Base-by-base conservation (phyloP, 2,888 invertebrate genomes). In the Acrobasis consociella region DNA sequence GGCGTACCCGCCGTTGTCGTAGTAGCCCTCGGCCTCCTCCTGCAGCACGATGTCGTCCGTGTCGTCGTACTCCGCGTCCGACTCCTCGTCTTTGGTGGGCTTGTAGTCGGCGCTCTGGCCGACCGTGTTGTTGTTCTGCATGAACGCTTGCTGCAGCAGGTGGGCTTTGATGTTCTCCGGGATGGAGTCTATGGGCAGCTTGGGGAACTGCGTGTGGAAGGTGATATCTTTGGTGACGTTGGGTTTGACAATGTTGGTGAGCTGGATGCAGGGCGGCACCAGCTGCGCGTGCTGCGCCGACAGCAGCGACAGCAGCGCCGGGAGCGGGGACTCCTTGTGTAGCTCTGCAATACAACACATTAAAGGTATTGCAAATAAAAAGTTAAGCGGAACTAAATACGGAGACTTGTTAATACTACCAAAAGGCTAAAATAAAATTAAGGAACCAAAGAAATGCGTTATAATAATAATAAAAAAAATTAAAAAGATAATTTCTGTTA, bases 381-480 rank as follows among this genome's bases (percentile, higher is more conserved):
- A 82, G 72, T 81, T 72, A 86, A 88, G 89, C 90, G 83, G 76
- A 74, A 77, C 86, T 94, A 93, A 86, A 71, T 75, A 84, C 85
- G 80, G 76, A 83, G 73, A 91, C 88, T 76, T 72, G 94, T 87
- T 93, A 94, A 86, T 94, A 90, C 88, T 94, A 91, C 75, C 93
- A 80, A 78, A 46, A 90, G 88, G 91, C 90, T 89, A 87, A 87
- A 83, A 85, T 89, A 86, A 88, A 87, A 91, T 91, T 89, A 91
- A 92, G 92, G 92, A 91, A 92, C 92, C 92, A 92, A 92, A 91
- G 92, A 92, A 92, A 92, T 92, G 92, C 92, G 92, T 92, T 91
- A 91, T 85, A 83, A 85, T 87, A 85, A 85, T 82, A 83, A 83
- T 78, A 77, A 78, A 71, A 80, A 75, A 78, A 77, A 77, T 75